phyloP scores from a whole-genome alignment of 2,797 vertebrate species.

The Peromyscus eremicus region DNA sequence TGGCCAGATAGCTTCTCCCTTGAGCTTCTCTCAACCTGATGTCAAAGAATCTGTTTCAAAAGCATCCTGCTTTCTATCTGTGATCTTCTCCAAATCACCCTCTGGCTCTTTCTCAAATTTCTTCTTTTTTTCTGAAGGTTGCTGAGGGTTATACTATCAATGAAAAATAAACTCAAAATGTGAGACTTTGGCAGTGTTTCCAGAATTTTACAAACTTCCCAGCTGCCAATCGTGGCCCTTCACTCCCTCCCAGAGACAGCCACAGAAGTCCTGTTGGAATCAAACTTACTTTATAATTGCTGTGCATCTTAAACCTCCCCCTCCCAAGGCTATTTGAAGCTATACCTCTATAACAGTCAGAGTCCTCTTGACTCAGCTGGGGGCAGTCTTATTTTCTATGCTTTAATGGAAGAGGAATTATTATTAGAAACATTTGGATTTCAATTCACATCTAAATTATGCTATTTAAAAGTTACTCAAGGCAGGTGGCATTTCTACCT shows the following conservation, averaged over 20 bases:
- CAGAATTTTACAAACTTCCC: neutral
- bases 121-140: neutral
- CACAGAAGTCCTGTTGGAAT: neutral
- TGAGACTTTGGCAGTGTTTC: neutral
- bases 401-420: neutral
- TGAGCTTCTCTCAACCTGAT: neutral
- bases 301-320: neutral
- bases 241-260: neutral
- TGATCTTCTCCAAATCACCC: neutral
- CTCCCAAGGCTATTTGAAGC: neutral
- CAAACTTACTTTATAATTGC: neutral
- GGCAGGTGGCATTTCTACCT: neutral
- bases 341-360: neutral
- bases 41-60: neutral
- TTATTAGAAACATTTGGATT: slow-evolving; percentile 13
- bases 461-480: neutral
- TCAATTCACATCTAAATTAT: neutral
- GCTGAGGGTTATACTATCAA: no score
- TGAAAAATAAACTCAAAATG: neutral
- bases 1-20: neutral
- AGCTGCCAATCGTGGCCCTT: neutral
- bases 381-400: neutral
- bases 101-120: neutral
- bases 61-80: neutral
- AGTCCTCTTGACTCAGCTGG: neutral